Conservation (phyloP, 1,140 invertebrate genomes). For the Drosophila prosaltans region DNA sequence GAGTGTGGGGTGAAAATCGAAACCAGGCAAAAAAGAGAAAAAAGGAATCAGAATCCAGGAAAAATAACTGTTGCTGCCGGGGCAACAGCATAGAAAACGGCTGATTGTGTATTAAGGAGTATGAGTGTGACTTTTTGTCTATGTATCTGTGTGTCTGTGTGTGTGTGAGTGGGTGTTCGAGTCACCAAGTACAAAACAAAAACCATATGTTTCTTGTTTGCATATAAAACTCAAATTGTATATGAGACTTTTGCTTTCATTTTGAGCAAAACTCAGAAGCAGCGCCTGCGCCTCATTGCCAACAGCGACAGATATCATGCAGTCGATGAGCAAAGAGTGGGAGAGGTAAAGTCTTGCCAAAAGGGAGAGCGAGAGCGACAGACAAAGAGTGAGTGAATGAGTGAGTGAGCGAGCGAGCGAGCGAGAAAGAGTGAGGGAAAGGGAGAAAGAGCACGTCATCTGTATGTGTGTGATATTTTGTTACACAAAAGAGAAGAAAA, state of each 20-base stretch:
- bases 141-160: constrained; percentile 22
- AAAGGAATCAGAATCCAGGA: constrained; percentile 50
- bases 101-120: constrained; percentile 42
- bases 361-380: constrained; percentile 6
- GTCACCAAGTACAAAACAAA: constrained; percentile 61
- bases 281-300: constrained; percentile 55
- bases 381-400: not conserved
- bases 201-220: constrained; percentile 76
- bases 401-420: not conserved
- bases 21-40: constrained; percentile 26
- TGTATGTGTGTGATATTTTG: constrained; percentile 66
- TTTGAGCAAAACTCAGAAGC: constrained; percentile 53
- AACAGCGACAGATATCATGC: constrained; percentile 2
- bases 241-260: constrained; percentile 73
- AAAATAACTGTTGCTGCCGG: constrained; percentile 75
- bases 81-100: constrained; percentile 38
- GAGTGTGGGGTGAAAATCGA: constrained; percentile 35
- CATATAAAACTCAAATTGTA: constrained; percentile 31
- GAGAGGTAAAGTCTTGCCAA: not conserved
- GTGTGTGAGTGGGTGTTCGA: constrained; percentile 23
- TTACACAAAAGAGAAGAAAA: constrained; percentile 72
- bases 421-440: not conserved
- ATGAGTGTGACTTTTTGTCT: constrained; percentile 14
- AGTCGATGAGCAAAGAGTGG: not conserved
- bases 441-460: not conserved